Evolutionary conservation across 1,140 invertebrate species (phyloP), one percentile per base, ranked within the genome.

Genomic region (Nylanderia fulva): DNA sequence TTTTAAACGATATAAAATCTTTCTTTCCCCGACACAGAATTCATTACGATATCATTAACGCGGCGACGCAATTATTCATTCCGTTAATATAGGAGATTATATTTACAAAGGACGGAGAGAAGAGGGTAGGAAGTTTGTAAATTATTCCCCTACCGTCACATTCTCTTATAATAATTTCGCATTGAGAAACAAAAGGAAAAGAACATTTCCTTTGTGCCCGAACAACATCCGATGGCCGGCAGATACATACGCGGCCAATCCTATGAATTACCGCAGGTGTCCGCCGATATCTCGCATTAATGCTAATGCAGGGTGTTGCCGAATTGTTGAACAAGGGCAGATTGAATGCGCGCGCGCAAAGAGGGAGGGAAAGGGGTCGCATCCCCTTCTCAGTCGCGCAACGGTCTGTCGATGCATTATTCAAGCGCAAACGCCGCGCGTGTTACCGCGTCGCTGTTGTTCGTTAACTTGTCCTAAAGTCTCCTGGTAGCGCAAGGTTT

Each of bases 281-380:
- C 90, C 86, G 88, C 85, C 90, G 91, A 92, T 93, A 93, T 94
- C 88, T 89, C 84, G 76, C 88, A 93, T 94, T 93, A 93, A 94
- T 94, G 93, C 90, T 93, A 93, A 94, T 93, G 91, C 85, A 69
- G 90, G 82, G 90, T 93, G 91, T 94, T 92, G 90, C 91, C 91
- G 91, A 93, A 94, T 94, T 94, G 92, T 93, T 93, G 79, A 92
- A 89, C 92, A 92, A 93, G 92, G 91, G 88, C 90, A 91, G 93
- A 94, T 94, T 93, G 93, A 94, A 93, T 90, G 87, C 42, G 76
- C 87, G 88, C 79, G 45, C 45, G 45, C 13, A 15, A 11, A 13
- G 11, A 9, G 82, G 64, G 82, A 21, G 29, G 24, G n/a, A 8
- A n/a, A 36, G 29, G 39, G 24, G 18, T 42, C 24, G 42, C 83